Evolutionary conservation across 2,797 vertebrate species (phyloP), one percentile per base, ranked within the genome.

Genomic region (Avahi laniger): DNA sequence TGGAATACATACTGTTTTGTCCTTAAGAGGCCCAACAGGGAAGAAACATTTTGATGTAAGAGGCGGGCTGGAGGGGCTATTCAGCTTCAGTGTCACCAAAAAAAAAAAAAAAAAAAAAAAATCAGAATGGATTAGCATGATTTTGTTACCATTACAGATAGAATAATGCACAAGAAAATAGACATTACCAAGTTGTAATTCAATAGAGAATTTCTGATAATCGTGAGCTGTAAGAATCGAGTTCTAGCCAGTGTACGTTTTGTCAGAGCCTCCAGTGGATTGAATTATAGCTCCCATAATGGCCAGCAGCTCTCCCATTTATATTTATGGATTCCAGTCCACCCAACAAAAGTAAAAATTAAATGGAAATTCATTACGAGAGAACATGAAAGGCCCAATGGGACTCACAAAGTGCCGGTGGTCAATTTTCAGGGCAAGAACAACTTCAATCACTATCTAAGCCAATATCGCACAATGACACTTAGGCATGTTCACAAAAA

Each of bases 31-130:
- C 96, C 97, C 13, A 78, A 96, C 84, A 93, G 91, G 94, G 95
- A 97, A 97, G 96, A 97, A 96, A 83, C 72, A 89, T 88, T 98
- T 98, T 98, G 97, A 92, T 96, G 46, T 73, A 94, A 96, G 94
- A 94, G 61, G 80, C 57, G 93, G 94, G 85, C 95, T 96, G 24
- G 89, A 94, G 90, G 94, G 95, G 61, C 65, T 96, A 87, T 89
- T 98, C 96, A 96, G 43, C 35, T 92, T 76, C 69, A 78, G 84
- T 89, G 46, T 83, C 91, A 85, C 89, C 43, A 48, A 83, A 80
- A 81, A 89, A 67, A 41, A 85, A n/a, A n/a, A 52, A 30, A 96
- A 67, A 65, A 72, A 69, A 93, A 57, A 11, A 52, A 91, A 73
- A 85, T 80, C 6, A 52, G 75, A 96, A 96, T 92, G 14, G 79